Evolutionary conservation across 2,113 vertebrate species (phyloP), one percentile per base, ranked within the genome.

Genomic region (Ptychochromis oligacanthus): DNA sequence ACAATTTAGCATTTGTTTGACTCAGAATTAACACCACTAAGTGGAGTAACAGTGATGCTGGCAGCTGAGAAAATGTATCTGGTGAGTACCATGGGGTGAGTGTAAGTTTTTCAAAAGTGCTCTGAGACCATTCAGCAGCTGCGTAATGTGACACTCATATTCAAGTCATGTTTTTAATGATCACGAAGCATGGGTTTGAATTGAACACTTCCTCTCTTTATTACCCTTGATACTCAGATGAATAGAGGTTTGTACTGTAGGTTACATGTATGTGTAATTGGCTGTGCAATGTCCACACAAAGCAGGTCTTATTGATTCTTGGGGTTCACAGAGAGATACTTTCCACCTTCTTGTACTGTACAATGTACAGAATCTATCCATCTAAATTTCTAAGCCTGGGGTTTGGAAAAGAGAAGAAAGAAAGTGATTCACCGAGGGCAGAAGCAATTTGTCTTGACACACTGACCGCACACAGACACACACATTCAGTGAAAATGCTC

Each of bases 371-470:
- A 74, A 64, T 61, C 18, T n/a, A n/a, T 56, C 26, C 3, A 28
- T 20, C 14, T 54, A 0, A 38, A 38, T 38, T 52, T 72, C 22
- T 20, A 72, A 72, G 46, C 1, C 65, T 72, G 20, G 20, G 52
- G 28, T 52, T 6, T 54, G n/a, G 14, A 61, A 62, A 46, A 10
- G 7, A 79, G 12, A 75, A 79, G 52, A 52, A 61, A 24, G 22
- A 57, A 59, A 8, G 18, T 0, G 2, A 5, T 18, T 60, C n/a
- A 2, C 4, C 18, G 2, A 38, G 74, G 49, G 10, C 65, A 80
- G 26, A 0, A 61, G 70, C 55, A 79, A 84, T 90, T 90, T 81
- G 17, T 77, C 72, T 80, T 40, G 56, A 67, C 62, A 89, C 80
- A 67, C 31, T 77, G 70, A 88, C 81, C 76, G 62, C 82, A 85